Percentiles rank a stretch among this genome's conserved stretches.
phyloP scores from a whole-genome alignment of 2,888 invertebrate genomes.

The Papilio protenor region DNA sequence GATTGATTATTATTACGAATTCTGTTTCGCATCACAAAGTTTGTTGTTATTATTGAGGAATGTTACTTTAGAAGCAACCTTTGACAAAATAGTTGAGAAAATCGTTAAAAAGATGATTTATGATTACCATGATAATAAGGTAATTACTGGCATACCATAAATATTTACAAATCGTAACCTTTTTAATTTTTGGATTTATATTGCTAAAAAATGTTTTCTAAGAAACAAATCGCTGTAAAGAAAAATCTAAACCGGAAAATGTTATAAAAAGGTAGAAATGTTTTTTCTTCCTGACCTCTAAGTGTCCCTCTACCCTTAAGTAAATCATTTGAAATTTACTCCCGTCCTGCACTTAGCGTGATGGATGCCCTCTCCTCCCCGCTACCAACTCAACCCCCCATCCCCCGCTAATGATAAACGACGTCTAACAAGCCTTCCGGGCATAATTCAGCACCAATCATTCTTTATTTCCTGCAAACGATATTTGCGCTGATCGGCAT shows the following conservation, averaged over 20 bases:
- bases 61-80: background rate
- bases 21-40: background rate
- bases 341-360: constrained; percentile 64
- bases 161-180: no score
- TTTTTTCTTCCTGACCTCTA: constrained; percentile 50
- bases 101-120: no score
- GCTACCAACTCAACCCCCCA: constrained; percentile 48
- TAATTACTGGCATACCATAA: no score
- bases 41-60: background rate
- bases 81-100: no score
- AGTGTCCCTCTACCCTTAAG: constrained; percentile 55
- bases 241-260: constrained; percentile 55
- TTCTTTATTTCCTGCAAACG: constrained; percentile 38
- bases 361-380: constrained; percentile 64
- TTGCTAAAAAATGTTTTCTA: background rate
- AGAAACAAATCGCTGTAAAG: constrained; percentile 8
- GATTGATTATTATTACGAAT: background rate
- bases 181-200: background rate
- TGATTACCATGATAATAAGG: no score
- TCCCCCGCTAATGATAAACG: constrained; percentile 65
- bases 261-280: constrained; percentile 62
- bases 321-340: constrained; percentile 67
- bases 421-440: constrained; percentile 53
- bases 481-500: constrained; percentile 22
- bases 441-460: constrained; percentile 54